phyloP scores from a whole-genome alignment of 2,888 invertebrate genomes.

The Molanna angustata region DNA sequence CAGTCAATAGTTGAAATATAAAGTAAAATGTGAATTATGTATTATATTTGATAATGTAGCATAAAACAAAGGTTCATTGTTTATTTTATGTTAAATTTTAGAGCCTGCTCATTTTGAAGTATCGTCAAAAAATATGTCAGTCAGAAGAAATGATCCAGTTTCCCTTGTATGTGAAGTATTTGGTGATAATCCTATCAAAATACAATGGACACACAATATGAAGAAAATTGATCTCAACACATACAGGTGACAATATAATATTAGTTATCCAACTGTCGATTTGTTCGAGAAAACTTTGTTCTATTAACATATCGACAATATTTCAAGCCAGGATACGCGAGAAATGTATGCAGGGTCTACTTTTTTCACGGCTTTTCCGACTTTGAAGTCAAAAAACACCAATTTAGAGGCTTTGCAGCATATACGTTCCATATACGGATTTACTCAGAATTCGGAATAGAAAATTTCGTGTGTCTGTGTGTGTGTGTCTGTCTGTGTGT shows the following conservation, averaged over 20 bases:
- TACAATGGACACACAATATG: constrained; percentile 77
- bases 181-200: constrained; percentile 78
- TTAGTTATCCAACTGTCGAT: too few relatives aligned
- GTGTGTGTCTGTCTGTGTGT: too few relatives aligned
- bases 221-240: constrained; percentile 66
- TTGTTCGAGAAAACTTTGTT: too few relatives aligned
- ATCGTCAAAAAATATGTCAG: constrained; percentile 72
- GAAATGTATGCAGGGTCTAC: too few relatives aligned
- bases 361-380: too few relatives aligned
- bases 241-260: constrained; percentile 48
- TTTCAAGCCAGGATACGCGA: too few relatives aligned
- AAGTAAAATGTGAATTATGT: neutral
- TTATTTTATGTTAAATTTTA: constrained; percentile 37
- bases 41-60: neutral
- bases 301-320: too few relatives aligned
- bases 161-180: constrained; percentile 73
- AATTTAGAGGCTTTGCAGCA: too few relatives aligned
- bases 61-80: neutral
- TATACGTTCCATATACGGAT: too few relatives aligned
- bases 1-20: neutral
- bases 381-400: too few relatives aligned
- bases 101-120: constrained; percentile 77
- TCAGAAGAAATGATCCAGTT: constrained; percentile 68
- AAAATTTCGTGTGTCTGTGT: too few relatives aligned
- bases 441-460: too few relatives aligned